Evolutionary conservation across 2,888 invertebrate species (phyloP).

Genomic region (Troides oblongomaculatus): DNA sequence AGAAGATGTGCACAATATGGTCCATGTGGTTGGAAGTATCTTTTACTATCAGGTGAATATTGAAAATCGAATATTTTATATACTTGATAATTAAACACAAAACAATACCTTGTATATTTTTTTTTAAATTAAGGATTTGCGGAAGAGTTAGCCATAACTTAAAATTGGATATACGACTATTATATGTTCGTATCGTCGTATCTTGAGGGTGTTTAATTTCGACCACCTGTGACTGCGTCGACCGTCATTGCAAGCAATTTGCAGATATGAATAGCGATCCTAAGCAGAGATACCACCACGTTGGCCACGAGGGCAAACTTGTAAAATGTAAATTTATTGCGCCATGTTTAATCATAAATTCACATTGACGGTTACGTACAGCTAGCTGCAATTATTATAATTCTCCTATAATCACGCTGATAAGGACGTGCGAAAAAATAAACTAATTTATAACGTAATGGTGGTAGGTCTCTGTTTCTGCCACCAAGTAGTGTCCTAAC

Average conservation of each 20-base stretch:
- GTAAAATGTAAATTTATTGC: constrained; percentile 79
- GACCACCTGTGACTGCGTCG: constrained; percentile 36
- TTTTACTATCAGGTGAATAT: too few relatives aligned
- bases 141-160: too few relatives aligned
- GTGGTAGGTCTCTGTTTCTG: constrained; percentile 17
- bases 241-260: constrained; percentile 55
- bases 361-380: constrained; percentile 71
- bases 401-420: constrained; percentile 66
- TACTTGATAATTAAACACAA: too few relatives aligned
- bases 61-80: too few relatives aligned
- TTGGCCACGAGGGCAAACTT: constrained; percentile 60
- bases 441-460: constrained; percentile 55
- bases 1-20: too few relatives aligned
- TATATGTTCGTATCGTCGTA: not conserved
- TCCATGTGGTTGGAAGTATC: too few relatives aligned
- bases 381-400: constrained; percentile 77
- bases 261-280: constrained; percentile 62
- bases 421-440: constrained; percentile 73
- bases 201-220: constrained; percentile 8
- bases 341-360: constrained; percentile 76
- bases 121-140: too few relatives aligned
- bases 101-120: too few relatives aligned
- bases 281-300: constrained; percentile 71
- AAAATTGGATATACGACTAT: too few relatives aligned
- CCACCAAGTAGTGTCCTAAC: too few relatives aligned